Evolutionary conservation across 2,113 vertebrate species (phyloP).

Genomic region (Urocolius indicus): DNA sequence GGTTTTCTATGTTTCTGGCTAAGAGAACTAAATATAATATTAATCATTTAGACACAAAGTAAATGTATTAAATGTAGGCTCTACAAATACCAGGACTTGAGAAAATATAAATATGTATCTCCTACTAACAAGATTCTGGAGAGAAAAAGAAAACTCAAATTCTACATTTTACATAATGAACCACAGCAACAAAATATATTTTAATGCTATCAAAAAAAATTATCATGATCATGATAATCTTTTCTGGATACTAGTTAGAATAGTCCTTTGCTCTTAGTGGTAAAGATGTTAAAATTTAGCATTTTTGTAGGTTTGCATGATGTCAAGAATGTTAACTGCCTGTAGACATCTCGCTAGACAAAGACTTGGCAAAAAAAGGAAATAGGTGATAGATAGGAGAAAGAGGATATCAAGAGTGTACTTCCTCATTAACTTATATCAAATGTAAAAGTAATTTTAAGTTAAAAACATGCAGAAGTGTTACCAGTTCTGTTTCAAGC

Average conservation of each 20-base stretch:
- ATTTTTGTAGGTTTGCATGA: neutral
- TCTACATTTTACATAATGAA: neutral
- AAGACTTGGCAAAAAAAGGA: neutral
- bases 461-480: neutral
- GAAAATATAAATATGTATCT: conserved; percentile 24
- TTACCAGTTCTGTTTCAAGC: neutral
- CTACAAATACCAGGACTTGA: neutral
- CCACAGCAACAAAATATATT: neutral
- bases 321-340: neutral
- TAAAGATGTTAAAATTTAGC: neutral
- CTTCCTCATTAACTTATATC: neutral
- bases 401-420: neutral
- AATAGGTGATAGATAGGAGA: rapidly evolving
- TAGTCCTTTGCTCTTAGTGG: neutral
- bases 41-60: conserved; percentile 10
- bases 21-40: neutral
- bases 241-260: neutral
- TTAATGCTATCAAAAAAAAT: neutral
- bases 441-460: neutral
- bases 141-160: neutral
- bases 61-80: neutral
- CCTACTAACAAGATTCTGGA: neutral
- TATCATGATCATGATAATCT: neutral
- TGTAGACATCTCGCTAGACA: neutral
- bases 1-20: neutral